Evolutionary conservation across 2,797 vertebrate species (phyloP).

Genomic region (Propithecus perrieri): DNA sequence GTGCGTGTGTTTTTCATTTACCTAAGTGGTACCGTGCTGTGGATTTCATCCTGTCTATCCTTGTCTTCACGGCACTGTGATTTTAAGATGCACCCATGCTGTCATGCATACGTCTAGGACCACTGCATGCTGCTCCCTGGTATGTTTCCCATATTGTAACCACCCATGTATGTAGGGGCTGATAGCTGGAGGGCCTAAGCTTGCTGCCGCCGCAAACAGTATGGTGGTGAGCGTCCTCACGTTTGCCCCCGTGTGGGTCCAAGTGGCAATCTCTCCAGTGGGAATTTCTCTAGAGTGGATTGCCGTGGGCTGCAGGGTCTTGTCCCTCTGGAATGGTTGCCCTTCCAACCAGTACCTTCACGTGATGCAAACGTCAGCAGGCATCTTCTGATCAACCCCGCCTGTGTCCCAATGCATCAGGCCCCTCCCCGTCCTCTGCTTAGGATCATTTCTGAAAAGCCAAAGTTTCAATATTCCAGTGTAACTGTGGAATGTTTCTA

Average conservation of each 20-base stretch:
- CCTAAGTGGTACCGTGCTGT: not conserved
- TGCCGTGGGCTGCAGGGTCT: not conserved
- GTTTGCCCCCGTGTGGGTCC: accelerated
- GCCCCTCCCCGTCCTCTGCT: not conserved
- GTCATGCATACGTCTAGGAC: accelerated
- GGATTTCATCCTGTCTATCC: not conserved
- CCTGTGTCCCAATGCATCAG: not conserved
- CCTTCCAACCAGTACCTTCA: not conserved
- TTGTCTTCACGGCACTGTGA: not conserved
- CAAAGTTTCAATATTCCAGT: not conserved
- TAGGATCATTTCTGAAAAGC: not conserved
- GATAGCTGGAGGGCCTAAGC: not conserved
- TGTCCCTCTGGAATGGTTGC: not conserved
- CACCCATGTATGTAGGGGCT: not conserved
- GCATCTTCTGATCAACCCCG: not conserved
- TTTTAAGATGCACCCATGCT: accelerated
- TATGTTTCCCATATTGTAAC: not conserved
- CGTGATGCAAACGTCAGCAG: not conserved
- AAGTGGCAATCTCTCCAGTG: not conserved
- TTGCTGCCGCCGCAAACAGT: not conserved
- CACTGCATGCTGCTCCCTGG: accelerated
- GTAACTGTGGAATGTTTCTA: not conserved
- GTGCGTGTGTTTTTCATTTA: not conserved
- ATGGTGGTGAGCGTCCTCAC: accelerated
- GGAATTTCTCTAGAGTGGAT: not conserved